phyloP scores from a whole-genome alignment of 2,797 vertebrate genomes.

The Lithobates pipiens region DNA sequence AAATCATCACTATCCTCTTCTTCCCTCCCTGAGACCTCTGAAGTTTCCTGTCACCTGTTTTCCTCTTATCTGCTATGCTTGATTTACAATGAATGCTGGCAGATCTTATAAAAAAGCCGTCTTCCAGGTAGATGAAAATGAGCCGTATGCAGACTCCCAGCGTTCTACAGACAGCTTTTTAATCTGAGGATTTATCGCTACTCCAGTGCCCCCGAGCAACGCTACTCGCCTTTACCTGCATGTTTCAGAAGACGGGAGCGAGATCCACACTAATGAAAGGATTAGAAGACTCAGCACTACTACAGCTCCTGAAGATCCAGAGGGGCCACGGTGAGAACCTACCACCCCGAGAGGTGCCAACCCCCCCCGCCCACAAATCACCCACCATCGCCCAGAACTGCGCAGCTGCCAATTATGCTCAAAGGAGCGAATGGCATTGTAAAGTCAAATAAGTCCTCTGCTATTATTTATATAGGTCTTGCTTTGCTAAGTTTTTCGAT shows the following conservation, averaged over 20 bases:
- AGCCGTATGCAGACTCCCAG: constrained; percentile 30
- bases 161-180: constrained; percentile 43
- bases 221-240: constrained; percentile 52
- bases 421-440: no score
- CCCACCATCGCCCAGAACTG: background rate
- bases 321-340: background rate
- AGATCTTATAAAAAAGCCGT: constrained; percentile 25
- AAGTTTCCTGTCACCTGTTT: constrained; percentile 3
- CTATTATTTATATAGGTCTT: no score
- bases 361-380: background rate
- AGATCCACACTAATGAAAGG: constrained; percentile 22
- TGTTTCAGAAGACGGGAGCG: constrained; percentile 22
- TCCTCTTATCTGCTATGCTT: background rate
- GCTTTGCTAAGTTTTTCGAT: no score
- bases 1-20: constrained; percentile 2
- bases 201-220: constrained; percentile 42
- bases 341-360: background rate
- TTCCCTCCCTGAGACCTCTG: constrained; percentile 1
- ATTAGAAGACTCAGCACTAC: background rate
- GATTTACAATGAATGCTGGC: constrained; percentile 47
- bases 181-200: constrained; percentile 58
- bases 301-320: constrained; percentile 36
- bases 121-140: constrained; percentile 46
- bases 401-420: background rate
- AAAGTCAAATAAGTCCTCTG: no score